A percentile compares a stretch with the other conserved stretches of the same genome.
These are phyloP conservation scores for Streblospio benedicti DNA, from an alignment of 1,140 invertebrate species.

Conservation along the genomic window DNA sequence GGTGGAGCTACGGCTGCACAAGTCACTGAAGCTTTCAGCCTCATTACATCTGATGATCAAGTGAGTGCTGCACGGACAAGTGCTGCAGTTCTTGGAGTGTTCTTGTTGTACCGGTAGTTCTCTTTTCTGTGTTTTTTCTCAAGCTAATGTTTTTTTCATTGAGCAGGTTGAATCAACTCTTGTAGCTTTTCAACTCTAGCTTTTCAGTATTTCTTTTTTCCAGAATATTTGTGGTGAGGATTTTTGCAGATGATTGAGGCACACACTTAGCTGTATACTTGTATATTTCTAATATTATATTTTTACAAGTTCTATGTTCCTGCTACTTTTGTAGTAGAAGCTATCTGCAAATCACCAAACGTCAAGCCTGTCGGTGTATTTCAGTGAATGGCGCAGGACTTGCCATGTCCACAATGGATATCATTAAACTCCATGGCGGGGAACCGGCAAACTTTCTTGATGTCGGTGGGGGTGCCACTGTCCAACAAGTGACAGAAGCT, in stretches of 20 bases:
- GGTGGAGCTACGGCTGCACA: conserved; percentile 83
- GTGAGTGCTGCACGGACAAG: conserved; percentile 38
- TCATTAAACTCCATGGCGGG: conserved; percentile 86
- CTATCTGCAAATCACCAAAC: no score
- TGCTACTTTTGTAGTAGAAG: no score
- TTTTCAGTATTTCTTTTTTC: no score
- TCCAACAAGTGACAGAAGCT: conserved; percentile 80
- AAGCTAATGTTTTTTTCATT: background rate
- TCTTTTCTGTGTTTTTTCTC: background rate
- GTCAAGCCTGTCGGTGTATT: background rate
- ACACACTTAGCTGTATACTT: no score
- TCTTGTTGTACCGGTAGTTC: background rate
- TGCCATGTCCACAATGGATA: conserved; percentile 99
- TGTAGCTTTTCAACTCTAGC: background rate
- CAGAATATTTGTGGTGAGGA: no score
- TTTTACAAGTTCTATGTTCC: no score
- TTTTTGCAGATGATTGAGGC: no score
- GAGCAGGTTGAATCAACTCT: background rate
- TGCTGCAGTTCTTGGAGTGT: background rate
- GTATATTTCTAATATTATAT: background rate
- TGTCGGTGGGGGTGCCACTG: conserved; percentile 88
- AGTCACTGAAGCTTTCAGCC: conserved; percentile 90
- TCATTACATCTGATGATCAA: conserved; percentile 69
- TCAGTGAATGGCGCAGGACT: conserved; percentile 90
- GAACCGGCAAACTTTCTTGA: conserved; percentile 94